Percentiles rank a stretch among this genome's conserved stretches.
phyloP scores from a whole-genome alignment of 2,888 invertebrate species.

The Oxytorus armatus region DNA sequence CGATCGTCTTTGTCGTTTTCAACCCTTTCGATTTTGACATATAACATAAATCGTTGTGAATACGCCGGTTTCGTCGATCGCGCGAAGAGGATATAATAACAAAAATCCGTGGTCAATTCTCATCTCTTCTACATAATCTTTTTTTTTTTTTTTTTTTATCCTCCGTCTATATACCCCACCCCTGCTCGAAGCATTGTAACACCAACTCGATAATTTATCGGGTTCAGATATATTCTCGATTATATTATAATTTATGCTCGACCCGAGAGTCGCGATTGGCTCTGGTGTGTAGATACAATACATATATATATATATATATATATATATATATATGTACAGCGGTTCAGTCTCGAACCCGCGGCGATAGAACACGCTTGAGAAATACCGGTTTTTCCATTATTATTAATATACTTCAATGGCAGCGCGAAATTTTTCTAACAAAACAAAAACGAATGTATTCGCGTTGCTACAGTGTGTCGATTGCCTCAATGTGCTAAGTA shows the following conservation, averaged over 20 bases:
- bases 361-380: slow-evolving; percentile 41
- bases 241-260: slow-evolving; percentile 80
- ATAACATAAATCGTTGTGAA: slow-evolving; percentile 56
- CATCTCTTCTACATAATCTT: too few relatives aligned
- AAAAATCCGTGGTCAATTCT: slow-evolving; percentile 38
- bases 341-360: background rate
- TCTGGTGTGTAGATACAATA: slow-evolving; percentile 57
- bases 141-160: background rate
- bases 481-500: slow-evolving; percentile 31
- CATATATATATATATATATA: too few relatives aligned
- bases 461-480: slow-evolving; percentile 19
- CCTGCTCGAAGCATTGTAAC: slow-evolving; percentile 52
- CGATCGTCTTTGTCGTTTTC: slow-evolving; percentile 24
- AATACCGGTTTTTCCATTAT: slow-evolving; percentile 79
- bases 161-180: background rate
- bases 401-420: slow-evolving; percentile 82
- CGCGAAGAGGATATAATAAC: slow-evolving; percentile 53
- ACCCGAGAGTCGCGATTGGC: slow-evolving; percentile 59
- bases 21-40: slow-evolving; percentile 57
- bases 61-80: slow-evolving; percentile 53
- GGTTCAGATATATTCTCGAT: slow-evolving; percentile 78
- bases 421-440: slow-evolving; percentile 67
- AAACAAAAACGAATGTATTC: slow-evolving; percentile 13
- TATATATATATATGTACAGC: too few relatives aligned
- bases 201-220: slow-evolving; percentile 77